Evolutionary conservation across 2,797 vertebrate species (phyloP).

Genomic region (Ptychobarbus kaznakovi): DNA sequence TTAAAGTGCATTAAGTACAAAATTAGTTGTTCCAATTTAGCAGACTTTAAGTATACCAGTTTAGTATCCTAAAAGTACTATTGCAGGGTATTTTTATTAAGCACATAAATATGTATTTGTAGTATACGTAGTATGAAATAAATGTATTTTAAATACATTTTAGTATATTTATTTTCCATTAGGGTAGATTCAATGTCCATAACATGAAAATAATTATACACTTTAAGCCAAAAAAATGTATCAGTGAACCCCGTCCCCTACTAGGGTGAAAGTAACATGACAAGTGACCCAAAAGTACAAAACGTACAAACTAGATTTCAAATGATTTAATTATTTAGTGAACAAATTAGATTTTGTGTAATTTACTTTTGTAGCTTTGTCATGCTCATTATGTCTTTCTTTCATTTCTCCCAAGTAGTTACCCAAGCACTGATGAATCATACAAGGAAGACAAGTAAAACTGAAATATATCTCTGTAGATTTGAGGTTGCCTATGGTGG

Average conservation of each 20-base stretch:
- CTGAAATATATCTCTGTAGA: constrained; percentile 17
- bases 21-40: too few species aligned
- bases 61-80: too few species aligned
- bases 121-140: too few species aligned
- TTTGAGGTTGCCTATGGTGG: background rate
- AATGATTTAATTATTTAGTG: background rate
- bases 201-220: background rate
- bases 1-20: too few species aligned
- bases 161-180: background rate
- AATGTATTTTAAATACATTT: background rate
- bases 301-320: constrained; percentile 20
- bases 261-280: background rate
- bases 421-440: background rate
- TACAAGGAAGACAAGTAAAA: background rate
- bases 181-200: background rate
- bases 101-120: too few species aligned
- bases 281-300: background rate
- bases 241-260: background rate
- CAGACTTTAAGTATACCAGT: too few species aligned
- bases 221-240: background rate
- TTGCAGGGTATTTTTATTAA: too few species aligned
- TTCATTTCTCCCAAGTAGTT: background rate
- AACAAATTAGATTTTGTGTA: constrained; percentile 1
- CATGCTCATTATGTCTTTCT: background rate
- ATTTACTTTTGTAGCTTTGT: constrained; percentile 22